phyloP scores from a whole-genome alignment of 2,888 invertebrate species.

The Tortrix viridana region DNA sequence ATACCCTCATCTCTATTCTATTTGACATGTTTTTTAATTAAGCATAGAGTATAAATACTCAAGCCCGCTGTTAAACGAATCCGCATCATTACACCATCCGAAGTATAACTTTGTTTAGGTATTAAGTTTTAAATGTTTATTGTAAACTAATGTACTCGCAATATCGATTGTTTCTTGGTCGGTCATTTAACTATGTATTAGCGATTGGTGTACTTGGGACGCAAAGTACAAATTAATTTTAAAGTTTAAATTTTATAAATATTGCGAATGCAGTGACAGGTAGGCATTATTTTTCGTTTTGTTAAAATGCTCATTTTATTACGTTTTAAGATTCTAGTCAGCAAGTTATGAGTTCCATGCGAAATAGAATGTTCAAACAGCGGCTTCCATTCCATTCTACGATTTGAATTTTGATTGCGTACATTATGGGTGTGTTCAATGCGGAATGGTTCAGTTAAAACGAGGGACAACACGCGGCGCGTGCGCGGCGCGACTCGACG shows the following conservation, averaged over 20 bases:
- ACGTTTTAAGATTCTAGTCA: constrained; percentile 83
- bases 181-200: constrained; percentile 43
- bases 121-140: constrained; percentile 66
- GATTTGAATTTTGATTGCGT: constrained; percentile 44
- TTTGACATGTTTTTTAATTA: constrained; percentile 20
- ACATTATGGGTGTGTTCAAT: constrained; percentile 45
- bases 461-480: constrained; percentile 9
- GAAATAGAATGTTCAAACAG: constrained; percentile 59
- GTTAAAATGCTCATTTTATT: constrained; percentile 82
- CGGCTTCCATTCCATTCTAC: constrained; percentile 48
- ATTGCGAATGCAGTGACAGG: constrained; percentile 53
- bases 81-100: constrained; percentile 49
- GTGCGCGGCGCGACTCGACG: background rate
- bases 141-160: constrained; percentile 63
- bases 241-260: constrained; percentile 39
- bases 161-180: constrained; percentile 48
- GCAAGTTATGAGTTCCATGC: constrained; percentile 75
- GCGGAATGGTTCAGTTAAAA: constrained; percentile 50
- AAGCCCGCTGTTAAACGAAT: constrained; percentile 18
- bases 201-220: constrained; percentile 37
- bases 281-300: constrained; percentile 65
- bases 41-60: constrained; percentile 31
- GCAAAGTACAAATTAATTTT: constrained; percentile 54
- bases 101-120: constrained; percentile 69
- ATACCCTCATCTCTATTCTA: constrained; percentile 8